A percentile compares a stretch with the other conserved stretches of the same genome.
These are phyloP conservation scores for Anarhynchus alexandrinus DNA, from an alignment of 2,113 vertebrate species.

Conservation along the genomic window DNA sequence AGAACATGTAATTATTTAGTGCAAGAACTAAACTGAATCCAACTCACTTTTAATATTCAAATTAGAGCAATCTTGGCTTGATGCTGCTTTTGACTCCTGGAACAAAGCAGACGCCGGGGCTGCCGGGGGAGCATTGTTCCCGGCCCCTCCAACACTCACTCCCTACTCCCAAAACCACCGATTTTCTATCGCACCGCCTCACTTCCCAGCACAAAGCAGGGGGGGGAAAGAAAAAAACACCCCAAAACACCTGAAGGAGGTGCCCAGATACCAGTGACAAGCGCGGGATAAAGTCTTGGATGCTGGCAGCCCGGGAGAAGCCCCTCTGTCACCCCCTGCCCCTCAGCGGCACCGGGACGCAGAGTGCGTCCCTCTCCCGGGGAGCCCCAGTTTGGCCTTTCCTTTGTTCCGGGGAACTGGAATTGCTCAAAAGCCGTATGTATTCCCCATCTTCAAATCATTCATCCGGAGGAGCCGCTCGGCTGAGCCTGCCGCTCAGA, in stretches of 20 bases:
- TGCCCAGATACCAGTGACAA: background rate
- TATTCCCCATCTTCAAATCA: background rate
- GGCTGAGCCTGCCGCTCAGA: background rate
- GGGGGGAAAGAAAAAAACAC: no score
- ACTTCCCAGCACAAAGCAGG: background rate
- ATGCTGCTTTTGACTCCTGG: background rate
- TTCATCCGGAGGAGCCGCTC: rapidly evolving
- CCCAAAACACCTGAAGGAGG: background rate
- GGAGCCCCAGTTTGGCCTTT: background rate
- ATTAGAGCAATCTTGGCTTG: constrained; percentile 7
- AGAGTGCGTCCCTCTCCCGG: background rate
- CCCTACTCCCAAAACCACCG: background rate
- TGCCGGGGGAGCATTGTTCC: background rate
- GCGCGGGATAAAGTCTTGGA: background rate
- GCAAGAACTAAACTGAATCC: background rate
- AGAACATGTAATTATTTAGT: constrained; percentile 32
- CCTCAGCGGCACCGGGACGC: background rate
- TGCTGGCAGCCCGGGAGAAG: background rate
- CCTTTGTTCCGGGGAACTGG: background rate
- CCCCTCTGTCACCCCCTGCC: background rate
- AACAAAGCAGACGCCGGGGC: background rate
- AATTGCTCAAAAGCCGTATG: background rate
- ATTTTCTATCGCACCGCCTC: background rate
- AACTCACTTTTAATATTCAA: constrained; percentile 22
- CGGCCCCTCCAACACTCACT: background rate